Evolutionary conservation across 2,113 vertebrate genomes (phyloP).

Genomic region (Pleuronectes platessa): DNA sequence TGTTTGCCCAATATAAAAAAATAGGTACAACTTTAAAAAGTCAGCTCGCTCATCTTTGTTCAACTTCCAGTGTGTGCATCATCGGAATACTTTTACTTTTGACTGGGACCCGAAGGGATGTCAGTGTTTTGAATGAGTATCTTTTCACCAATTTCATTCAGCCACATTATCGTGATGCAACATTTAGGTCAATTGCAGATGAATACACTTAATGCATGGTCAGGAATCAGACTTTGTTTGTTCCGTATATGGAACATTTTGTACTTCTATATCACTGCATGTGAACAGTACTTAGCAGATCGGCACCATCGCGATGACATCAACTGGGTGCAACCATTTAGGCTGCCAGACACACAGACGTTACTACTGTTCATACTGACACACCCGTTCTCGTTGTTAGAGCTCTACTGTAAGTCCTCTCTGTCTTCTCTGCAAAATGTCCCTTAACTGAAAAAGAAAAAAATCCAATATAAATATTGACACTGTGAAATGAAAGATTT

Average conservation of each 20-base stretch:
- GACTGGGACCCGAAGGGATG: constrained; percentile 14
- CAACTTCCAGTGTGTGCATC: not conserved
- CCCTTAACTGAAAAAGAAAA: not conserved
- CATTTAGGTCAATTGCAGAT: constrained; percentile 26
- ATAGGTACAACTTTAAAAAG: not conserved
- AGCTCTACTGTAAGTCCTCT: constrained; percentile 33
- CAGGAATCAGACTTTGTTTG: constrained; percentile 36
- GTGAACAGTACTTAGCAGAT: constrained; percentile 50
- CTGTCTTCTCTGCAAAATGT: constrained; percentile 13
- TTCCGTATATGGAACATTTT: constrained; percentile 55
- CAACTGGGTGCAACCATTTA: constrained; percentile 72
- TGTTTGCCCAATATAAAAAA: constrained; percentile 5
- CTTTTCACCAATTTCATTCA: constrained; percentile 17
- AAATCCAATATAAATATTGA: not conserved
- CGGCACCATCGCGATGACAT: constrained; percentile 64
- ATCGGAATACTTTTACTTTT: constrained; percentile 12
- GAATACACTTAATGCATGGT: constrained; percentile 27
- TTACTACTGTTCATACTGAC: constrained; percentile 73
- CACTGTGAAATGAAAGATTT: not conserved
- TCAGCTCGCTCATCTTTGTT: constrained; percentile 18
- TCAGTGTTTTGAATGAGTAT: constrained; percentile 10
- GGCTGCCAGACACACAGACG: constrained; percentile 68
- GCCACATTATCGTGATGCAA: constrained; percentile 18
- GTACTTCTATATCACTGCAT: constrained; percentile 39
- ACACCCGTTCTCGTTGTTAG: constrained; percentile 46